Evolutionary conservation across 2,113 vertebrate genomes (phyloP).

Genomic region (Raja brachyura): DNA sequence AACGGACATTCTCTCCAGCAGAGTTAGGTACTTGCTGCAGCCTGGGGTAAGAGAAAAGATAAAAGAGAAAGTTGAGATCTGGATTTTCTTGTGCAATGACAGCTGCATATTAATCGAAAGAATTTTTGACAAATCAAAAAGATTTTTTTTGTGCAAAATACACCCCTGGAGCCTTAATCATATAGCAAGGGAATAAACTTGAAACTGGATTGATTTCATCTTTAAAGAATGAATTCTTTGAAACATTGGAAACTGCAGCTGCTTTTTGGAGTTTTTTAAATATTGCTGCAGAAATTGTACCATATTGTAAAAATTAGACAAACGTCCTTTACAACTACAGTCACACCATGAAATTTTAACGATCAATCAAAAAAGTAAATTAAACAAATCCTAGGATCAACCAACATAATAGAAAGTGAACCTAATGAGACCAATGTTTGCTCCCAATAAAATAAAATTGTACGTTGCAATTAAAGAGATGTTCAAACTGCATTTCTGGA

Average conservation of each 20-base stretch:
- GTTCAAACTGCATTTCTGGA: not conserved
- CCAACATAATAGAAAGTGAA: not conserved
- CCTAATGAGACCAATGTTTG: not conserved
- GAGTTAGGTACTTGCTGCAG: constrained; percentile 57
- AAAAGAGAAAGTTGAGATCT: constrained; percentile 76
- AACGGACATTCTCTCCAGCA: constrained; percentile 50
- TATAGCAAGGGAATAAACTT: constrained; percentile 78
- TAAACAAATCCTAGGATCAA: constrained; percentile 42
- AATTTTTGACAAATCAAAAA: constrained; percentile 98
- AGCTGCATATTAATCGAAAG: constrained; percentile 99
- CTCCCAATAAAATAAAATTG: not conserved
- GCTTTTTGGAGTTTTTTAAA: constrained; percentile 70
- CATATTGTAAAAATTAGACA: constrained; percentile 91
- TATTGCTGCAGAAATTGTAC: constrained; percentile 83
- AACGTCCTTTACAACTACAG: constrained; percentile 81
- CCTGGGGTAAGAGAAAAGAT: constrained; percentile 83
- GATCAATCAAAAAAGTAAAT: constrained; percentile 60
- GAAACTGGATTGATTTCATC: constrained; percentile 97
- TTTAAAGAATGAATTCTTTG: constrained; percentile 88
- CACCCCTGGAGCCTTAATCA: constrained; percentile 82
- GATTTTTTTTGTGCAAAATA: constrained; percentile 69
- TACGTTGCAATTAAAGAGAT: not conserved
- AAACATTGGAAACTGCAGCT: constrained; percentile 82
- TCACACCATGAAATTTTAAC: constrained; percentile 82
- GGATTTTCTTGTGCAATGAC: constrained; percentile 86